Percentiles rank a stretch among this genome's conserved stretches.
Evolutionary conservation across 2,888 invertebrate genomes (phyloP).

Genomic region (Epiblema foenella): DNA sequence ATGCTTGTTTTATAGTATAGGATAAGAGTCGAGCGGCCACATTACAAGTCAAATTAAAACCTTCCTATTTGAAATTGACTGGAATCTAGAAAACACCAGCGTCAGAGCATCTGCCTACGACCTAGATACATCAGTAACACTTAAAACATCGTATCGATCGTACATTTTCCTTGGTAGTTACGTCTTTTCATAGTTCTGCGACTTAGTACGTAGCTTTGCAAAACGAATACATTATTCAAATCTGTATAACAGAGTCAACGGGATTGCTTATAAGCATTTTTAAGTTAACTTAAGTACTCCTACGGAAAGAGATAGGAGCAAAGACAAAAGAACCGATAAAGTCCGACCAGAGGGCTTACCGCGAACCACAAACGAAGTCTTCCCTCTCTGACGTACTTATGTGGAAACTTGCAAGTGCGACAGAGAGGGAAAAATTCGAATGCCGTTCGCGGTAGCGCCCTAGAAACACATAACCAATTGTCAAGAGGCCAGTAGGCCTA

Average conservation of each 20-base stretch:
- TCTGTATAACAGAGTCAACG: slow-evolving; percentile 11
- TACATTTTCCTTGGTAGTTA: too few species aligned
- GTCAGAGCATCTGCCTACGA: slow-evolving; percentile 19
- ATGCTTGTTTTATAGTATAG: too few species aligned
- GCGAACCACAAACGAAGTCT: too few species aligned
- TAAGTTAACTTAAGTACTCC: not conserved
- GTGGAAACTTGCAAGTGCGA: too few species aligned
- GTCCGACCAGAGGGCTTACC: too few species aligned
- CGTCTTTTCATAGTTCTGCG: not conserved
- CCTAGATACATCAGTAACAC: slow-evolving; percentile 3
- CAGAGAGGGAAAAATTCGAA: too few species aligned
- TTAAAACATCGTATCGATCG: not conserved
- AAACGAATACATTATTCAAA: slow-evolving; percentile 40
- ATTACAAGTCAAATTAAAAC: not conserved
- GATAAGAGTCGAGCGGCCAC: not conserved
- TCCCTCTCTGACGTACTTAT: too few species aligned
- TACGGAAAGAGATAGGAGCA: not conserved
- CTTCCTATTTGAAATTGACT: not conserved
- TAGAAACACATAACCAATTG: too few species aligned
- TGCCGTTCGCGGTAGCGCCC: too few species aligned
- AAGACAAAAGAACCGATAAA: too few species aligned
- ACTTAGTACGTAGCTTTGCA: slow-evolving; percentile 11
- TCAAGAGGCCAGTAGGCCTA: too few species aligned
- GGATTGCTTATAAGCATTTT: not conserved
- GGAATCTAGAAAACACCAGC: slow-evolving; percentile 2